Base-by-base conservation (phyloP, 2,888 invertebrate genomes). In the Sinhomidia bicolor region DNA sequence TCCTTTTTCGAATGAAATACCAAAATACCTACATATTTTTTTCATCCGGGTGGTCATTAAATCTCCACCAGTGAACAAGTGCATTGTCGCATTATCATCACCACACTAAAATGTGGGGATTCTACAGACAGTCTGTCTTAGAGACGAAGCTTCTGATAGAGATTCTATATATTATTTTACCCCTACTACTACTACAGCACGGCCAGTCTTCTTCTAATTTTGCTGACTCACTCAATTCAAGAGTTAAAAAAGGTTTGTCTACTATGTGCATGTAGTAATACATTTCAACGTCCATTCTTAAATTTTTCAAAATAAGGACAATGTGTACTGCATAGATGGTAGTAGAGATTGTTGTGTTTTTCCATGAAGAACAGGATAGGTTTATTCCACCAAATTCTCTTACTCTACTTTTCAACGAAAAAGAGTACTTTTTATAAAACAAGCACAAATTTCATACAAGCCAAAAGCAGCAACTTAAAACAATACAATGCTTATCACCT, bases 21-120 rank as follows among this genome's bases (percentile, higher is more conserved):
- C 71, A 26, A n/a, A 71, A 74, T 74, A 74, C 47, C 44, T 76
- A 76, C 51, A 41, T 14, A 44, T 17, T 41, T 54, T 68, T 79
- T 41, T 87, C 87, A 44, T 87, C 87, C 87, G 89, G 89, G 89
- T 89, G 89, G 89, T 85, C 89, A 89, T 89, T 89, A 85, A 74
- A 26, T 89, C 85, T 79, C 62, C 80, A 76, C 89, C 65, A 81
- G 51, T 89, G 89, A 85, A 41, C 89, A 79, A 79, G 78, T 78
- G 78, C 79, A 79, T 60, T 26, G 17, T 60, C 10, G 12, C 14
- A 41, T 57, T 32, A 79, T 9, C 36, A 71, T 76, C 29, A 54
- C 17, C 17, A n/a, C n/a, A n/a, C n/a, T n/a, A 36, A 36, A 36
- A 36, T 36, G 36, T 36, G 7, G 36, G 36, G 36, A 36, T 36